Conservation (phyloP, 2,888 invertebrate genomes). For the Troides helena region DNA sequence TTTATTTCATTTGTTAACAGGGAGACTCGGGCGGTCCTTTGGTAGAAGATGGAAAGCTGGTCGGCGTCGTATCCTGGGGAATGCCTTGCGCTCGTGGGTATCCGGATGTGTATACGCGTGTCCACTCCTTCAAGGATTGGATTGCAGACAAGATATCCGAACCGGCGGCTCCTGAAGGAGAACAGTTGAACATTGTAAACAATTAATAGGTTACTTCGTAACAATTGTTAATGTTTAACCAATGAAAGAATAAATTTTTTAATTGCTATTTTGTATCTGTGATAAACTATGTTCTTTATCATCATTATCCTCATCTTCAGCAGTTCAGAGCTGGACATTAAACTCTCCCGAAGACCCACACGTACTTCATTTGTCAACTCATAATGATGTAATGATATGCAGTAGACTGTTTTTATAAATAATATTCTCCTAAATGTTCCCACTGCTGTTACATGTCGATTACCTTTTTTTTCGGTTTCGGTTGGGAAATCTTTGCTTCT, state of each 20-base stretch:
- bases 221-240: neutral
- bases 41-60: constrained; percentile 54
- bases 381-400: too few relatives aligned
- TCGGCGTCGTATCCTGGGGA: constrained; percentile 79
- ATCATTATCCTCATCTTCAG: too few relatives aligned
- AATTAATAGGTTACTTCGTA: neutral
- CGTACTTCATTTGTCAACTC: too few relatives aligned
- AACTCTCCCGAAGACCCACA: too few relatives aligned
- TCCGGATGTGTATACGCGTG: constrained; percentile 77
- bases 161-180: constrained; percentile 29
- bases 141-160: constrained; percentile 51
- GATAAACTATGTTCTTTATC: too few relatives aligned
- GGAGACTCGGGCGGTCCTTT: constrained; percentile 80
- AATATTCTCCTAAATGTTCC: too few relatives aligned
- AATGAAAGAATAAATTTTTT: neutral
- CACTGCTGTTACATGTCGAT: too few relatives aligned
- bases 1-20: constrained; percentile 44
- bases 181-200: constrained; percentile 6
- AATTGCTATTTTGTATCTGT: too few relatives aligned
- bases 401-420: too few relatives aligned
- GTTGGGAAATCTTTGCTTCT: too few relatives aligned
- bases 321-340: too few relatives aligned
- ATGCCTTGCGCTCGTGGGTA: constrained; percentile 76
- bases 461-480: too few relatives aligned
- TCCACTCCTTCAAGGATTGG: constrained; percentile 68